Evolutionary conservation across 2,113 vertebrate species (phyloP).

Genomic region (Alethe diademata): DNA sequence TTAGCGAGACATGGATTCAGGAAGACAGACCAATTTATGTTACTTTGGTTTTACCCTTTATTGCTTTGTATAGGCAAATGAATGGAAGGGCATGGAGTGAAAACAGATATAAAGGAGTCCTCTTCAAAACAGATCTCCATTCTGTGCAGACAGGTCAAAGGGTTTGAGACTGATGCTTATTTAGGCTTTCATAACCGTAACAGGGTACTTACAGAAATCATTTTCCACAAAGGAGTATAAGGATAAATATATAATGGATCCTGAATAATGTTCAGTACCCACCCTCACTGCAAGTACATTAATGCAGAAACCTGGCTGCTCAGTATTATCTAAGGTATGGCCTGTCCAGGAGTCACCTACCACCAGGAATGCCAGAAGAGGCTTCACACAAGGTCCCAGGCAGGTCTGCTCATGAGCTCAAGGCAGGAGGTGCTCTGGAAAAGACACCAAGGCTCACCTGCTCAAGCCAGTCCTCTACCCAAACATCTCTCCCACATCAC

Average conservation of each 20-base stretch:
- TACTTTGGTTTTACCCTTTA: constrained; percentile 85
- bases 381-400: not conserved
- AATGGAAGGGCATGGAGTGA: constrained; percentile 85
- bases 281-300: constrained; percentile 2
- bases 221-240: constrained; percentile 49
- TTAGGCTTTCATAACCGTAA: constrained; percentile 59
- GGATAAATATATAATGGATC: constrained; percentile 64
- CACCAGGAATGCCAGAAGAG: not conserved
- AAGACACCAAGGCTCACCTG: not conserved
- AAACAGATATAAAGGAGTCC: constrained; percentile 80
- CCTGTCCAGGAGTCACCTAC: not conserved
- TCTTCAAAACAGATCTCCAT: constrained; percentile 53
- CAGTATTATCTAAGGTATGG: not conserved
- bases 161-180: constrained; percentile 62
- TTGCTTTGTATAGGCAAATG: constrained; percentile 87
- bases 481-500: not conserved
- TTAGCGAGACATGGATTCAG: constrained; percentile 95
- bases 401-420: not conserved
- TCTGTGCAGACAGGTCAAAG: constrained; percentile 53
- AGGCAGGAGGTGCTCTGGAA: not conserved
- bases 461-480: not conserved
- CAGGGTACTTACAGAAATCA: constrained; percentile 61
- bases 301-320: constrained; percentile 1
- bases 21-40: constrained; percentile 97
- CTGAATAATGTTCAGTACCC: constrained; percentile 14